Evolutionary conservation across 2,113 vertebrate genomes (phyloP), one percentile per base, ranked within the genome.

Genomic region (Prietella phreatophila): DNA sequence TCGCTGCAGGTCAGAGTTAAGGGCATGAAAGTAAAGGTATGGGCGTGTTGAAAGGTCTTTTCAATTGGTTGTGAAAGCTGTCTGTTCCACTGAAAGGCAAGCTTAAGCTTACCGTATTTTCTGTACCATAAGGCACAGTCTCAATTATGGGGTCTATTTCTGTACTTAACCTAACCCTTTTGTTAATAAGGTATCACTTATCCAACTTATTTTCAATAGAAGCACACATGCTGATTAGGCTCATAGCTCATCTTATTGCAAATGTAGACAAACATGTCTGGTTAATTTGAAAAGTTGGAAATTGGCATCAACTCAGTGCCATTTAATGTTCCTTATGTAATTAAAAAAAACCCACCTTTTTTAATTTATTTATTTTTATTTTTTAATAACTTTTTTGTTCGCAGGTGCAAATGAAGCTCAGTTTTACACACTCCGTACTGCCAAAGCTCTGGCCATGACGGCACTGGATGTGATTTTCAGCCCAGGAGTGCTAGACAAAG

Each of bases 371-470:
- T n/a, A n/a, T n/a, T n/a, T n/a, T n/a, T n/a, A n/a, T n/a, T n/a
- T n/a, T n/a, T n/a, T n/a, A n/a, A n/a, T n/a, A n/a, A 11, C 22
- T 17, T 1, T 47, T 14, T 47, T 20, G 30, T 10, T 63, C 1
- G 53, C 79, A 89, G 36, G 82, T 85, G 83, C 75, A 82, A 82
- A 53, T 55, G 86, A 15, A 76, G 88, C 89, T 14, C 91, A 36
- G 93, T 61, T 89, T 58, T 97, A 96, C 3, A 87, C 96, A n/a
- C 91, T 97, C 90, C 92, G 96, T 30, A 93, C 95, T 1, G 96
- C 96, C 27, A 97, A 97, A 92, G 95, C 96, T 84, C 91, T 97
- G 92, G 95, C 95, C 9, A 97, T 97, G 97, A 97, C 96, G 8
- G 96, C 96, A 0, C 86, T 97, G 93, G 96, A 97, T 89, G 93